Evolutionary conservation across 2,888 invertebrate species (phyloP), one percentile per base, ranked within the genome.

Genomic region (Andrena hattorfiana): DNA sequence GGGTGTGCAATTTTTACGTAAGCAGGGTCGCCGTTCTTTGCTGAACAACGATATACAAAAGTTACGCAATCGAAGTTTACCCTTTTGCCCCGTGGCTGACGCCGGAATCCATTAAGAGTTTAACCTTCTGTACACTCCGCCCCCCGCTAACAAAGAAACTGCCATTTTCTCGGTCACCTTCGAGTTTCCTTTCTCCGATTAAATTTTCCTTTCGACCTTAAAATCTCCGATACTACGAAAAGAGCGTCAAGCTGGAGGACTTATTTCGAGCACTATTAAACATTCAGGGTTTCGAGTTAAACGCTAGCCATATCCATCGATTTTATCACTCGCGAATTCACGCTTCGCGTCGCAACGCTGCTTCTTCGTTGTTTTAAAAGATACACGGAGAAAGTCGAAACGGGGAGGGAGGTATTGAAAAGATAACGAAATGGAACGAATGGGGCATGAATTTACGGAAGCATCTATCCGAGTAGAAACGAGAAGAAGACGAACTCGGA

Each of bases 341-440:
- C 51, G 23, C 51, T 35, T 51, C 26, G 13, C 20, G 8, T 20
- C 2, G 6, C 35, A 10, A 42, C 26, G 4, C 1, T 23, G 32
- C 10, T 30, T 16, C 30, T 16, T 73, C 26, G 30, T 13, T 35
- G 20, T 60, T 51, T 59, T n/a, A 48, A n/a, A 35, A 26, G 10
- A 42, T 2, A n/a, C 48, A 28, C 48, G 42, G 56, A 35, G 63
- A 20, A 64, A 64, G 64, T 35, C 49, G 4, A 8, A 20, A 7
- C 32, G 56, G 54, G n/a, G 66, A 2, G 56, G 20, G 23, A 30
- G 35, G 60, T 54, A 56, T 35, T 64, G 56, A 68, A 72, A 72
- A 49, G 68, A 81, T 81, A 78, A 81, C 78, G 81, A 68, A 73
- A 78, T 64, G 78, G 68, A 73, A 63, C 81, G 81, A 78, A 81